A percentile compares a stretch with the other conserved stretches of the same genome.
phyloP scores from a whole-genome alignment of 1,140 invertebrate species.

The Drosophila auraria region DNA sequence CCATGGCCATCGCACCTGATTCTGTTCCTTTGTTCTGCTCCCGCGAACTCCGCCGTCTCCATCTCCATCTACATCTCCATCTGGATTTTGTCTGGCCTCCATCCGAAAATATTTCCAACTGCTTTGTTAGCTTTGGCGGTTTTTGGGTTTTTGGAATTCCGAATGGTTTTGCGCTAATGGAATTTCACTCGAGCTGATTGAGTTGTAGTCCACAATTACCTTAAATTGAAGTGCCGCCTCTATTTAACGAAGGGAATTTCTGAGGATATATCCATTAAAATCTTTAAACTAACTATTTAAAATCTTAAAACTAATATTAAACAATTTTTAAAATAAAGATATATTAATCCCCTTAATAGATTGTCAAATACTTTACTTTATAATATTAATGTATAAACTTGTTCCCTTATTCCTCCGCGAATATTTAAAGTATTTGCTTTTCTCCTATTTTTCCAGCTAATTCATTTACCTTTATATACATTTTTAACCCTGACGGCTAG shows the following conservation, averaged over 20 bases:
- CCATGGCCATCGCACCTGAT: slow-evolving; percentile 39
- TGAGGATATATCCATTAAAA: neutral
- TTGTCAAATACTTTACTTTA: too few species aligned
- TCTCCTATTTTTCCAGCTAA: neutral
- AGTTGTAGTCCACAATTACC: slow-evolving; percentile 39
- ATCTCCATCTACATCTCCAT: slow-evolving; percentile 12
- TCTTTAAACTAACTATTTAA: neutral
- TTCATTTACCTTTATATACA: slow-evolving; percentile 15
- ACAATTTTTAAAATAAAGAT: too few species aligned
- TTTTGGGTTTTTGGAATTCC: slow-evolving; percentile 32
- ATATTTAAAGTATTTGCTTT: too few species aligned
- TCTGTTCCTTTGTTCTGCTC: neutral
- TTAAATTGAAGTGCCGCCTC: neutral
- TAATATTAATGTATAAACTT: neutral
- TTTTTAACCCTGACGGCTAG: neutral
- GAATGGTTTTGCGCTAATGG: slow-evolving; percentile 43
- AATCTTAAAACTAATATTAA: neutral
- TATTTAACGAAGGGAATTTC: neutral
- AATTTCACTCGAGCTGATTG: slow-evolving; percentile 47
- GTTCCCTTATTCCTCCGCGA: neutral
- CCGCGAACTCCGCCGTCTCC: neutral
- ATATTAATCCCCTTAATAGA: too few species aligned
- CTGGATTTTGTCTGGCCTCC: slow-evolving; percentile 11
- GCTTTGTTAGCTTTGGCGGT: slow-evolving; percentile 36
- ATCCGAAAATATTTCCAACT: slow-evolving; percentile 14